These are phyloP conservation scores for Saxidomus purpurata DNA, from an alignment of 1,140 invertebrate genomes.

Conservation along the genomic window DNA sequence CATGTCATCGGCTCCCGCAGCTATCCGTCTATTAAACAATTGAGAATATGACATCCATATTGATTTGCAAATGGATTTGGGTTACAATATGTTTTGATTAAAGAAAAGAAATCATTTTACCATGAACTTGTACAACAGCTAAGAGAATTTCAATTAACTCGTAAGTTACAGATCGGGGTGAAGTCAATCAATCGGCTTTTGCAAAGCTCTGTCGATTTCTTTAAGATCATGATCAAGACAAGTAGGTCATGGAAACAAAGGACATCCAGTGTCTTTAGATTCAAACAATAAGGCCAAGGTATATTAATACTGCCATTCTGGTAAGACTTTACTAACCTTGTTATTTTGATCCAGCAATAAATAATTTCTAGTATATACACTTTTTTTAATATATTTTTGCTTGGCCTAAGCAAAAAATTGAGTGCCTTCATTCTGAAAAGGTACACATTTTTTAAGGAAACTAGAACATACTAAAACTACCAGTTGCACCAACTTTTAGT, in stretches of 20 bases:
- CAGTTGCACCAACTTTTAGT: too few species aligned
- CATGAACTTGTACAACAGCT: slow-evolving; percentile 20
- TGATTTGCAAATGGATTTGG: not conserved
- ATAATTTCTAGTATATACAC: too few species aligned
- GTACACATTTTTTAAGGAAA: too few species aligned
- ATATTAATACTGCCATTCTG: too few species aligned
- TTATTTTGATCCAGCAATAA: too few species aligned
- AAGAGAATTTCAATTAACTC: slow-evolving; percentile 21
- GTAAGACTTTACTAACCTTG: too few species aligned
- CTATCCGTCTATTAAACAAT: not conserved
- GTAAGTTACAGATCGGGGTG: too few species aligned
- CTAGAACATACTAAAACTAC: too few species aligned
- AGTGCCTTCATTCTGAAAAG: too few species aligned
- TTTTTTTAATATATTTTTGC: too few species aligned
- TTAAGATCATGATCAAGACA: not conserved
- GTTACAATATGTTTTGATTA: slow-evolving; percentile 24
- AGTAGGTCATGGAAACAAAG: not conserved
- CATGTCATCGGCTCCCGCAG: not conserved
- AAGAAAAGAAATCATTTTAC: slow-evolving; percentile 27
- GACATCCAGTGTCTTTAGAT: not conserved
- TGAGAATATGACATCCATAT: not conserved
- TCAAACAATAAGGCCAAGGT: too few species aligned
- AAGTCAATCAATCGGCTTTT: not conserved
- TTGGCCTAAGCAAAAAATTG: too few species aligned
- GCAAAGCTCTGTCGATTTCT: not conserved